Conservation (phyloP, 2,113 vertebrate genomes). For the Ophthalmotilapia sp. region DNA sequence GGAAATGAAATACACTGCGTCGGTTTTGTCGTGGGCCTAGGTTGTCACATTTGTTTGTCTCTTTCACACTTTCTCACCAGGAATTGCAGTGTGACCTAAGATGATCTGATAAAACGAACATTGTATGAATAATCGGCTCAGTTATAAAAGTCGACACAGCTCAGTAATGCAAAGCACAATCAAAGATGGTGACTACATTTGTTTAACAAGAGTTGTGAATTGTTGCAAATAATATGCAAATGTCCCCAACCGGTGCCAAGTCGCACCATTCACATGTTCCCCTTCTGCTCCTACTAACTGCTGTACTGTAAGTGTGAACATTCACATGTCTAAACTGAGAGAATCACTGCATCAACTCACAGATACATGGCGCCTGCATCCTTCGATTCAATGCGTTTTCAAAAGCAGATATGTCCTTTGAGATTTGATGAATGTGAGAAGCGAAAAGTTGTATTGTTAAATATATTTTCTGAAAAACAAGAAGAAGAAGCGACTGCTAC, state of each 20-base stretch:
- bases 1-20: background rate
- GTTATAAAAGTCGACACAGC: background rate
- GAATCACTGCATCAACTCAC: conserved; percentile 3
- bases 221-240: background rate
- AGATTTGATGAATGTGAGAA: background rate
- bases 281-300: background rate
- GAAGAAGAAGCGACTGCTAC: background rate
- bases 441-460: background rate
- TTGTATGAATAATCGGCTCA: background rate
- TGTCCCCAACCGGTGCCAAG: background rate
- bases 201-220: background rate
- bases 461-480: background rate
- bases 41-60: background rate
- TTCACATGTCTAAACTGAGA: background rate
- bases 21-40: background rate
- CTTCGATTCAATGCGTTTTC: background rate
- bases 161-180: background rate
- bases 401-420: background rate
- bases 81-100: background rate
- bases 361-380: background rate
- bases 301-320: background rate
- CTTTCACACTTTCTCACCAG: background rate
- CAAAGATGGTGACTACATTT: background rate
- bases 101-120: background rate
- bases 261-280: background rate